Conservation (phyloP, 2,113 vertebrate species). For the Pituophis catenifer region DNA sequence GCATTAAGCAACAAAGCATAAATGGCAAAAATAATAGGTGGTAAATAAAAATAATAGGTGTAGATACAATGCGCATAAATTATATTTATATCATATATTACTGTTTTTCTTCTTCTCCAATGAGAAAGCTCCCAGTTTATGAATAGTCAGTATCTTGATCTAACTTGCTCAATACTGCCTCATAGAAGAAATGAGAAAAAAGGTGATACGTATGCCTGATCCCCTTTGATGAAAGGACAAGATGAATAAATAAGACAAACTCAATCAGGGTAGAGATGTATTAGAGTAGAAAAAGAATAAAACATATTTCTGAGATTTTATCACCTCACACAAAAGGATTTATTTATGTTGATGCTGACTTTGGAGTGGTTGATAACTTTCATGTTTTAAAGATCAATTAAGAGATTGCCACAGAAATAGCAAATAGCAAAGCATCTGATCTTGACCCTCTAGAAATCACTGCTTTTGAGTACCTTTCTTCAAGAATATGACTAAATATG, state of each 20-base stretch:
- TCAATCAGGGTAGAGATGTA: neutral
- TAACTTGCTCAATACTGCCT: neutral
- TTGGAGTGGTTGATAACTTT: neutral
- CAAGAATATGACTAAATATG: constrained; percentile 2
- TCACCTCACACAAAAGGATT: neutral
- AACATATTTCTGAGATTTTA: neutral
- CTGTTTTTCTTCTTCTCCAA: neutral
- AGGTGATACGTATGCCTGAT: neutral
- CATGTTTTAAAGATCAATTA: neutral
- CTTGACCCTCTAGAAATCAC: neutral
- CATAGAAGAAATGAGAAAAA: neutral
- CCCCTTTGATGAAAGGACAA: neutral
- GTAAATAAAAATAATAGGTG: too few relatives aligned
- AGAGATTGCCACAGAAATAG: neutral
- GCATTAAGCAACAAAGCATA: neutral
- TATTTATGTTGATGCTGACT: neutral
- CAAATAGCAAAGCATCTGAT: neutral
- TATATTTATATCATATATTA: neutral
- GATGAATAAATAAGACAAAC: neutral
- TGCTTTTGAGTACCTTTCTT: neutral
- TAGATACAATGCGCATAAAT: neutral
- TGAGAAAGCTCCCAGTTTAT: neutral
- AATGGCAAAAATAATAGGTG: neutral
- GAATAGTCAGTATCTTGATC: neutral
- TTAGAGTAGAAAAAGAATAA: neutral